Evolutionary conservation across 2,113 vertebrate genomes (phyloP).

Genomic region (Hyaena hyaena): DNA sequence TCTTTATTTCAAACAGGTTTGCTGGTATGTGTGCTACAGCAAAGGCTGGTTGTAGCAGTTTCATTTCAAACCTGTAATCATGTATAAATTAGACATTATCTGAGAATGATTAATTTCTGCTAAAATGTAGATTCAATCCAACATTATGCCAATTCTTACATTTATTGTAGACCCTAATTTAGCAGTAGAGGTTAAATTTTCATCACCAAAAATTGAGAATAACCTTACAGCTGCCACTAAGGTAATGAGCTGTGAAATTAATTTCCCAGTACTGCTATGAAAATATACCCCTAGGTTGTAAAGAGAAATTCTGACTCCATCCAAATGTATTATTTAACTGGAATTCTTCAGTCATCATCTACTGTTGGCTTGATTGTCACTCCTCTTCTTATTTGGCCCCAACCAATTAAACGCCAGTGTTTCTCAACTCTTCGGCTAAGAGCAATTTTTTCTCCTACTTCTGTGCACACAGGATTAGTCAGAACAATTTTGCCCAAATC

Average conservation of each 20-base stretch:
- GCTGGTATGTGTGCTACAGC: conserved; percentile 75
- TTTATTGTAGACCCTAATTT: conserved; percentile 80
- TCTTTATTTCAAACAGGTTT: conserved; percentile 85
- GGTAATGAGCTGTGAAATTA: conserved; percentile 77
- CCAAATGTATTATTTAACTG: conserved; percentile 75
- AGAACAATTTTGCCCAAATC: conserved; percentile 99
- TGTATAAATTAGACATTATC: conserved; percentile 86
- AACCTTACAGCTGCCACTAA: conserved; percentile 76
- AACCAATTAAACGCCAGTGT: conserved; percentile 99
- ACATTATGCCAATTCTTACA: conserved; percentile 78
- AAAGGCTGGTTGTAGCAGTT: conserved; percentile 75
- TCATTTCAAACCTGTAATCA: conserved; percentile 78
- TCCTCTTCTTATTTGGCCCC: conserved; percentile 99
- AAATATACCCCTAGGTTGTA: conserved; percentile 76
- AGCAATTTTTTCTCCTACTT: conserved; percentile 99
- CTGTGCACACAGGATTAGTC: conserved; percentile 98
- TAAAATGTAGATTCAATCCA: conserved; percentile 80
- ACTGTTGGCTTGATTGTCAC: conserved; percentile 99
- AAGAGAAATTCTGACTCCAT: conserved; percentile 76
- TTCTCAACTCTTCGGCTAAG: conserved; percentile 98
- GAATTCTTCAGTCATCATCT: conserved; percentile 94
- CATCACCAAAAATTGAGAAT: conserved; percentile 74
- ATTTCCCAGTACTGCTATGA: conserved; percentile 75
- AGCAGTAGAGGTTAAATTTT: conserved; percentile 83
- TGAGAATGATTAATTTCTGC: conserved; percentile 79